phyloP scores from a whole-genome alignment of 2,888 invertebrate species.

The Saturnia pavonia region DNA sequence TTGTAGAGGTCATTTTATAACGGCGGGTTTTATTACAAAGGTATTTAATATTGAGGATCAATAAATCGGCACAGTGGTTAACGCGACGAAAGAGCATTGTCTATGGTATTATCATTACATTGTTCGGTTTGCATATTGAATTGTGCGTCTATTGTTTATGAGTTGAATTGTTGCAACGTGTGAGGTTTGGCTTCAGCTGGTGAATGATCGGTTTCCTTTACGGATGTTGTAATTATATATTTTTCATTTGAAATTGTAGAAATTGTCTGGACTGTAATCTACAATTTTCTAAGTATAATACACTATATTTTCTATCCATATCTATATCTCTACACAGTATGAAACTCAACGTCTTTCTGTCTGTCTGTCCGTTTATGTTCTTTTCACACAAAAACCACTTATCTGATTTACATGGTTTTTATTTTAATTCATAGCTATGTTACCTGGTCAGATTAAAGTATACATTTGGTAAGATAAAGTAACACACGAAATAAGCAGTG shows the following conservation, averaged over 20 bases:
- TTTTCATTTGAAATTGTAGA: slow-evolving; percentile 15
- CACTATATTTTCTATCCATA: too few relatives aligned
- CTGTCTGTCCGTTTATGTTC: too few relatives aligned
- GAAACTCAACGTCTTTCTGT: too few relatives aligned
- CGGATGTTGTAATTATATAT: slow-evolving; percentile 27
- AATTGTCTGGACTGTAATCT: background rate
- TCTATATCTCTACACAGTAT: too few relatives aligned
- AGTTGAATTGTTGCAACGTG: slow-evolving; percentile 59
- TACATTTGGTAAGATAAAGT: too few relatives aligned
- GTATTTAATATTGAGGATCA: slow-evolving; percentile 70
- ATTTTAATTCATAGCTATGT: too few relatives aligned
- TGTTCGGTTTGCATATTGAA: slow-evolving; percentile 79
- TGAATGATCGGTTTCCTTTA: slow-evolving; percentile 17
- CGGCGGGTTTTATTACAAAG: slow-evolving; percentile 65
- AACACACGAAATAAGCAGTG: too few relatives aligned
- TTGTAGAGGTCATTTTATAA: slow-evolving; percentile 44
- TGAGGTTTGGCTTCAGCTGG: slow-evolving; percentile 52
- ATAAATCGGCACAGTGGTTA: slow-evolving; percentile 78
- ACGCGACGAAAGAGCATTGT: slow-evolving; percentile 78
- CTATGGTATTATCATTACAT: slow-evolving; percentile 75
- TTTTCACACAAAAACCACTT: too few relatives aligned
- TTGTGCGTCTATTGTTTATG: slow-evolving; percentile 78
- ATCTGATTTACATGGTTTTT: too few relatives aligned
- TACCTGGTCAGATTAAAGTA: too few relatives aligned
- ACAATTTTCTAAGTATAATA: background rate